These are phyloP conservation scores for Ladona fulva DNA, from an alignment of 1,140 invertebrate genomes.

Conservation along the genomic window DNA sequence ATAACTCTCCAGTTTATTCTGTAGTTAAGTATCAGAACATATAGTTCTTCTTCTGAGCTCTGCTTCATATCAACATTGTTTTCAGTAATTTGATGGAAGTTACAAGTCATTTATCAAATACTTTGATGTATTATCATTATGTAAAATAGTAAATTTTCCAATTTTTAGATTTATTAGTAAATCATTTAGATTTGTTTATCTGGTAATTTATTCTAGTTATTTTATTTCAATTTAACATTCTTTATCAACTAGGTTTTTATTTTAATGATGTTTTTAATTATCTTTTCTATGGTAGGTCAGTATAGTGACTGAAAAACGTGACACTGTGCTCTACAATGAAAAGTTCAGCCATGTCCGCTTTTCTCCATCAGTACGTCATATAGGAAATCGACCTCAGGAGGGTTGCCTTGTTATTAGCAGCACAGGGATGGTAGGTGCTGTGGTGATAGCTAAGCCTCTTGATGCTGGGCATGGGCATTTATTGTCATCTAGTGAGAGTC, in stretches of 20 bases:
- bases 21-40: too few relatives aligned
- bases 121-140: too few relatives aligned
- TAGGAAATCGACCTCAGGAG: conserved; percentile 71
- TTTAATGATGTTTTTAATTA: conserved; percentile 25
- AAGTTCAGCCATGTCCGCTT: conserved; percentile 71
- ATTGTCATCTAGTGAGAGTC: conserved; percentile 50
- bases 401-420: conserved; percentile 74
- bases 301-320: conserved; percentile 66
- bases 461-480: conserved; percentile 24
- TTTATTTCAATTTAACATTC: not conserved
- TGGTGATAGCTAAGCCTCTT: conserved; percentile 47
- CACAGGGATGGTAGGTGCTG: conserved; percentile 68
- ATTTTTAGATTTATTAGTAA: too few relatives aligned
- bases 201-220: too few relatives aligned
- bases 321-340: conserved; percentile 68
- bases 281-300: conserved; percentile 38
- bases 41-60: too few relatives aligned
- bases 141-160: too few relatives aligned
- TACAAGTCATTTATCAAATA: too few relatives aligned
- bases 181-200: too few relatives aligned
- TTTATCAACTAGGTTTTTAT: conserved; percentile 13
- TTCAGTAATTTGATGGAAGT: too few relatives aligned
- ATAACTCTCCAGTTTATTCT: too few relatives aligned
- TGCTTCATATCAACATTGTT: too few relatives aligned
- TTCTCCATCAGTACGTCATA: conserved; percentile 71